Evolutionary conservation across 1,140 invertebrate genomes (phyloP), one percentile per base, ranked within the genome.

Genomic region (Pomphorhynchus laevis): DNA sequence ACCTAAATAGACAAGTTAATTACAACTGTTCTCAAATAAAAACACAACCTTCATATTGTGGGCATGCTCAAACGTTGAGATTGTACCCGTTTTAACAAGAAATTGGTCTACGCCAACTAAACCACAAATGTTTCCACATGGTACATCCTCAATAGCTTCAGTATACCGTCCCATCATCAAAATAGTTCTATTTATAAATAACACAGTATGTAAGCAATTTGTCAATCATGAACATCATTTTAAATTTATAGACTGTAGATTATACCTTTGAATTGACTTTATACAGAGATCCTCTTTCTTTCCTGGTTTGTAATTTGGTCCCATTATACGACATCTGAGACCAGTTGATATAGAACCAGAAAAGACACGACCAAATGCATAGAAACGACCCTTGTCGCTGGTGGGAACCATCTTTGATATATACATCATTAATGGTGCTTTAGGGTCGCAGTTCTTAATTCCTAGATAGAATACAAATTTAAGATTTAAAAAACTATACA

Each of bases 141-240:
- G 89, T 45, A 95, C 82, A 66, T 95, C 80, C 61, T 95, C 84
- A 58, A 98, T 93, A 44, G 86, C 76, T 62, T 95, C 86, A 35
- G 79, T 77, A 51, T 91, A 86, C 66, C 86, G 74, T 48, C 89
- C 89, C 86, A 98, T 98, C 89, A 98, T 98, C 44, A 98, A 65
- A 55, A 95, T 86, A 25, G 84, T 93, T 64, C 82, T 64, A 40
- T 21, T n/a, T 27, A 3, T 3, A 29, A 29, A 29, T 37, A 47
- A 34, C 40, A 24, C 33, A 18, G 44, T 34, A 18, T 27, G 35
- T n/a, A 31, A 14, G n/a, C 21, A 22, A 44, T 6, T 11, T 32
- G 25, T 32, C 4, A 12, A 32, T 34, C 31, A 6, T 20, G 39
- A 38, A 40, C 9, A 8, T n/a, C 21, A 18, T 11, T 21, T 8